These are phyloP conservation scores for Drosophila trichaetosa DNA, from an alignment of 2,888 invertebrate species.

Conservation along the genomic window DNA sequence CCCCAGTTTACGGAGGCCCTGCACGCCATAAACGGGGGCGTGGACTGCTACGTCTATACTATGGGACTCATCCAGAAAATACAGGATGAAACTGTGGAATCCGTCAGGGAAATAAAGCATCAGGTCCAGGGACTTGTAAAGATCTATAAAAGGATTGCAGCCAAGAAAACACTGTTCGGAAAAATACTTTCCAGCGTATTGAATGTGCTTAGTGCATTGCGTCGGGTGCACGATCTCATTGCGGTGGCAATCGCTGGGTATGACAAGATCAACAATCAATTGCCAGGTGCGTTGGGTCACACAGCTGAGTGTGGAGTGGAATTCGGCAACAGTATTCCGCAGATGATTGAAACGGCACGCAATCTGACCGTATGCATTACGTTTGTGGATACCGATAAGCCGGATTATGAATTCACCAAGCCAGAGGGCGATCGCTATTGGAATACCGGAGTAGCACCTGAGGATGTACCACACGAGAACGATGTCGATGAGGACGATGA, in stretches of 20 bases:
- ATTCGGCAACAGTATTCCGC: constrained; percentile 67
- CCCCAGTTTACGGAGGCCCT: constrained; percentile 74
- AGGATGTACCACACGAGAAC: constrained; percentile 57
- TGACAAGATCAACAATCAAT: constrained; percentile 56
- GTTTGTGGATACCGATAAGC: constrained; percentile 55
- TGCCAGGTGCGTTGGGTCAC: constrained; percentile 64
- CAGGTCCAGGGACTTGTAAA: constrained; percentile 66
- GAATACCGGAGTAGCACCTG: constrained; percentile 58
- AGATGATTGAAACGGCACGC: constrained; percentile 66
- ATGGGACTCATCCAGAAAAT: constrained; percentile 60
- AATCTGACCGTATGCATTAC: constrained; percentile 74
- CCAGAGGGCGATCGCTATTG: constrained; percentile 74
- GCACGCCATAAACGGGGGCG: constrained; percentile 70
- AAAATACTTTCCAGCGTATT: constrained; percentile 72
- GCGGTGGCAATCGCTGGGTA: constrained; percentile 66
- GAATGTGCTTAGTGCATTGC: constrained; percentile 67
- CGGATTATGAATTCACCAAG: constrained; percentile 67
- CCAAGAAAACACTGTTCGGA: constrained; percentile 73
- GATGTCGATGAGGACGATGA: constrained; percentile 18
- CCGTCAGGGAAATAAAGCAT: constrained; percentile 65
- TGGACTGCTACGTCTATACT: constrained; percentile 74
- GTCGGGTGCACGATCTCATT: constrained; percentile 64
- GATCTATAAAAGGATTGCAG: constrained; percentile 77
- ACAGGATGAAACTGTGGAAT: constrained; percentile 69
- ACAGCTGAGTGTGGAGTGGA: constrained; percentile 55